Evolutionary conservation across 35 echinoderm and acorn worm species (phyloP).

Genomic region (Hemicentrotus pulcherrimus): DNA sequence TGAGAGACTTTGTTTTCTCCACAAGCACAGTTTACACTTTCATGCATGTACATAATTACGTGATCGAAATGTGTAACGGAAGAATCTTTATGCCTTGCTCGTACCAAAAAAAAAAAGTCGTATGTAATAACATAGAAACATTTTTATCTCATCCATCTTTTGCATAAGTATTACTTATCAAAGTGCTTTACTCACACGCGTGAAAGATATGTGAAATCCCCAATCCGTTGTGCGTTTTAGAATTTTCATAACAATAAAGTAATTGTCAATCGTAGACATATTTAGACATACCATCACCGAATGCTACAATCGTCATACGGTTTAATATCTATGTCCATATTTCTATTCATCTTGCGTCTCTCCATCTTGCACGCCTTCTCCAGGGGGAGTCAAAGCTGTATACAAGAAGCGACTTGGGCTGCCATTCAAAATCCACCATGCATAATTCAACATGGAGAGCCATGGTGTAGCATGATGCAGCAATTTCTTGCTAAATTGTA

Average conservation of each 20-base stretch:
- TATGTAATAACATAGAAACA: no score
- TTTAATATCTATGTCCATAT: background rate
- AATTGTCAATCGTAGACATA: background rate
- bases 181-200: background rate
- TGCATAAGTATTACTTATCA: no score
- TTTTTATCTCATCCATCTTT: no score
- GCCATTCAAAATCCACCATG: conserved; percentile 31
- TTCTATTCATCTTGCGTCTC: conserved; percentile 32
- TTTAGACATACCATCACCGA: background rate
- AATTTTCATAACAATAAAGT: background rate
- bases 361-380: background rate
- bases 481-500: conserved; percentile 26
- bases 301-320: background rate
- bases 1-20: no score
- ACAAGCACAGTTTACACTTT: no score
- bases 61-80: no score
- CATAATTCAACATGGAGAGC: conserved; percentile 21
- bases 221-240: background rate
- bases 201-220: background rate
- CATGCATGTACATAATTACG: no score
- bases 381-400: background rate
- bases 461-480: conserved; percentile 38
- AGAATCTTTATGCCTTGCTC: no score
- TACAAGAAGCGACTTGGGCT: background rate
- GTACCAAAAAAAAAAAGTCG: no score